These are phyloP conservation scores for Agrypnia vestita DNA, from an alignment of 1,140 invertebrate species.

Conservation along the genomic window DNA sequence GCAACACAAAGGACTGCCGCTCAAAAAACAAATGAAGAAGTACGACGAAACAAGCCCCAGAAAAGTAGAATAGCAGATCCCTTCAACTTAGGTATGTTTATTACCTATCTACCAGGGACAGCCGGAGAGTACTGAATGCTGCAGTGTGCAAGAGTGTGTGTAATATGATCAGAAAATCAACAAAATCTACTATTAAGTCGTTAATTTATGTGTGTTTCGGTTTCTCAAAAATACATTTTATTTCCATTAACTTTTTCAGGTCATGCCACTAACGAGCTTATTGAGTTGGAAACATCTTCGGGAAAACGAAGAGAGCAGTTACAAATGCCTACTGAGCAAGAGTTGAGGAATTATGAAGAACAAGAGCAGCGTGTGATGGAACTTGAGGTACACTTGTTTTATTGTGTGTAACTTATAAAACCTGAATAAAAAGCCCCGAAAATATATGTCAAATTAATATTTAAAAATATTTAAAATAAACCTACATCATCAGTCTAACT, in stretches of 20 bases:
- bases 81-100: conserved; percentile 63
- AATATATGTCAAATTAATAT: not conserved
- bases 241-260: conserved; percentile 6
- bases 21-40: conserved; percentile 88
- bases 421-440: too few relatives aligned
- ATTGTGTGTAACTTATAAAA: too few relatives aligned
- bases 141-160: too few relatives aligned
- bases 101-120: not conserved
- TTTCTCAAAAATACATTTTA: not conserved
- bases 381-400: conserved; percentile 81
- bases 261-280: conserved; percentile 47
- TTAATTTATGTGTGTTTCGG: too few relatives aligned
- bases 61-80: conserved; percentile 71
- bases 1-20: conserved; percentile 85
- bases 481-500: too few relatives aligned
- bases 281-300: conserved; percentile 50
- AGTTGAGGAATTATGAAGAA: conserved; percentile 89
- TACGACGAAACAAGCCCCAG: conserved; percentile 77
- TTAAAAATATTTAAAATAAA: too few relatives aligned
- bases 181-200: too few relatives aligned
- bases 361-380: conserved; percentile 92
- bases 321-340: conserved; percentile 89
- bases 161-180: too few relatives aligned
- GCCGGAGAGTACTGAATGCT: too few relatives aligned
- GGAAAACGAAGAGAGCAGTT: conserved; percentile 74